phyloP scores from a whole-genome alignment of 2,113 vertebrate species.

The Terrapene triunguis region DNA sequence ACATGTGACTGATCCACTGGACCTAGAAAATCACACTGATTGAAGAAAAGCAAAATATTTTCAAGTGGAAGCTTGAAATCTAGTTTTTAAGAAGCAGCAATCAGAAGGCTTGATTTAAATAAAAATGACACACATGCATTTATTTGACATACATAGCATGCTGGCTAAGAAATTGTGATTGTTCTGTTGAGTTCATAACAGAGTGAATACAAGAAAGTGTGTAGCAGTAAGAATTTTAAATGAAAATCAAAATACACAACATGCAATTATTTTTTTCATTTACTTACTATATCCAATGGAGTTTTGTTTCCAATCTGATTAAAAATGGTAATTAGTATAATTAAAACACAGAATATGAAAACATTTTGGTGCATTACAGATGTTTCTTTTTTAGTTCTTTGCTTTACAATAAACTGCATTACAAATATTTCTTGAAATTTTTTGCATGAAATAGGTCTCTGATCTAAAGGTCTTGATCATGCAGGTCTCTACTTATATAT shows the following conservation, averaged over 20 bases:
- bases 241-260: constrained; percentile 34
- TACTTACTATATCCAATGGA: constrained; percentile 70
- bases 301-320: constrained; percentile 76
- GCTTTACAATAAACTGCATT: neutral
- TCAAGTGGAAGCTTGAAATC: constrained; percentile 32
- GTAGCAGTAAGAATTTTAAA: constrained; percentile 4
- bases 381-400: neutral
- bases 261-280: constrained; percentile 40
- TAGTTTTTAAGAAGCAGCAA: constrained; percentile 28
- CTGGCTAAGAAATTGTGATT: constrained; percentile 3
- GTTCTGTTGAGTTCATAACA: constrained; percentile 9
- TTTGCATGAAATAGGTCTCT: neutral
- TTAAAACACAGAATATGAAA: constrained; percentile 20
- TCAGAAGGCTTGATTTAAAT: constrained; percentile 22
- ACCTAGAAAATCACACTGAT: neutral
- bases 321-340: constrained; percentile 66
- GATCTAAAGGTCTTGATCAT: neutral
- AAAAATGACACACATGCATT: constrained; percentile 57
- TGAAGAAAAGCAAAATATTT: constrained; percentile 26
- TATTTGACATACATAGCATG: constrained; percentile 22
- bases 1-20: constrained; percentile 34
- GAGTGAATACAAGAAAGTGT: neutral
- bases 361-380: neutral
- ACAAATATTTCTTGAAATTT: neutral
- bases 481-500: accelerated